phyloP scores from a whole-genome alignment of 2,113 vertebrate genomes.

The Lophotis ruficrista region DNA sequence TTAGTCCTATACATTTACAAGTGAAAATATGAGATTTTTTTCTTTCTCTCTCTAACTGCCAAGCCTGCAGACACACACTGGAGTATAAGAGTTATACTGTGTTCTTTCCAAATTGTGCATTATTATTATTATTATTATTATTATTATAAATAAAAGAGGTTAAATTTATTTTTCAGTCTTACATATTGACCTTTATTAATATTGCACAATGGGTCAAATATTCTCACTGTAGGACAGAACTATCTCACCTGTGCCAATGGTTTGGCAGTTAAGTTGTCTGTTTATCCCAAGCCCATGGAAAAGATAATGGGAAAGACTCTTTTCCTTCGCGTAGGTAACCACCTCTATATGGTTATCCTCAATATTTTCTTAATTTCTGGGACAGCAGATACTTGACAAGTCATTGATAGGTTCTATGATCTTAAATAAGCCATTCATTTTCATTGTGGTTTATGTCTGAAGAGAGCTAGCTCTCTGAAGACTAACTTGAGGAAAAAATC shows the following conservation, averaged over 20 bases:
- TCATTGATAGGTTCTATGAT: neutral
- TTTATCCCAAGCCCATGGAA: neutral
- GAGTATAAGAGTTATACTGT: neutral
- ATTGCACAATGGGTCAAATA: neutral
- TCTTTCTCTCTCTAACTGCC: neutral
- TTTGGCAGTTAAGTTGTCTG: neutral
- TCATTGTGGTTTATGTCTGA: neutral
- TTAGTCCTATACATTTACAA: neutral
- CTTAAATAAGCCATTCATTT: neutral
- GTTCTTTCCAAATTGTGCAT: neutral
- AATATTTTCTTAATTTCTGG: neutral
- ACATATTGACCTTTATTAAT: neutral
- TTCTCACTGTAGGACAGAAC: neutral
- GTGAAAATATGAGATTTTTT: neutral
- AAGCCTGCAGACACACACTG: accelerated
- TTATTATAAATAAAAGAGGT: neutral
- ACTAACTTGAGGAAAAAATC: neutral
- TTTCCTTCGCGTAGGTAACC: neutral
- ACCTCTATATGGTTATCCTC: neutral
- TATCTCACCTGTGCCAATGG: neutral
- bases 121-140: neutral
- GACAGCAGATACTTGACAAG: neutral
- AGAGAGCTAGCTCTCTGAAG: neutral
- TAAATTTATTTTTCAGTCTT: neutral
- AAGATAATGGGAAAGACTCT: neutral